A percentile compares a stretch with the other conserved stretches of the same genome.
These are phyloP conservation scores for Chionomys nivalis DNA, from an alignment of 2,113 vertebrate species.

Conservation along the genomic window DNA sequence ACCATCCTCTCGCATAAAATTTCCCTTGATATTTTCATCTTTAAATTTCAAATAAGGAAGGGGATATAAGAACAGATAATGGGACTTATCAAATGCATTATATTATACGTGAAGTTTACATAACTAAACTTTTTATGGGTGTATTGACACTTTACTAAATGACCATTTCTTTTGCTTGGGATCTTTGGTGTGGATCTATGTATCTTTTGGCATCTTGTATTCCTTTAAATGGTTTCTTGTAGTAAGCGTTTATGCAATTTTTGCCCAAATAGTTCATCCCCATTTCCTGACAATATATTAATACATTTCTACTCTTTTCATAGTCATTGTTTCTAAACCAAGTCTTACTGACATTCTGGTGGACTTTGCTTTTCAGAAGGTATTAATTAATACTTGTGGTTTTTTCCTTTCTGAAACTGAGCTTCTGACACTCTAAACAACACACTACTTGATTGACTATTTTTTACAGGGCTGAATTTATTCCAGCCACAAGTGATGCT, in stretches of 20 bases:
- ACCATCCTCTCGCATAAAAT: not conserved
- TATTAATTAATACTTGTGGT: not conserved
- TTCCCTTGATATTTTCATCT: slow-evolving; percentile 5
- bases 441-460: not conserved
- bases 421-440: too few species aligned
- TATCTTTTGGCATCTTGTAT: not conserved
- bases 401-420: not conserved
- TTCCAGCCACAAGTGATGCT: not conserved
- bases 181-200: slow-evolving; percentile 2
- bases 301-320: not conserved
- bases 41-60: not conserved
- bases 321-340: not conserved
- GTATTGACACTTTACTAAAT: slow-evolving; percentile 11
- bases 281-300: not conserved
- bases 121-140: not conserved
- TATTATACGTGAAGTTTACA: not conserved
- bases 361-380: not conserved
- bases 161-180: not conserved
- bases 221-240: not conserved
- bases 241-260: not conserved
- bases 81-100: not conserved
- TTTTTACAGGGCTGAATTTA: not conserved
- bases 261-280: not conserved
- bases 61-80: not conserved
- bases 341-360: not conserved